A percentile compares a stretch with the other conserved stretches of the same genome.
Evolutionary conservation across 37 sponge, comb jelly and placozoan genomes (phyloP).

Genomic region (Bolinopsis microptera): DNA sequence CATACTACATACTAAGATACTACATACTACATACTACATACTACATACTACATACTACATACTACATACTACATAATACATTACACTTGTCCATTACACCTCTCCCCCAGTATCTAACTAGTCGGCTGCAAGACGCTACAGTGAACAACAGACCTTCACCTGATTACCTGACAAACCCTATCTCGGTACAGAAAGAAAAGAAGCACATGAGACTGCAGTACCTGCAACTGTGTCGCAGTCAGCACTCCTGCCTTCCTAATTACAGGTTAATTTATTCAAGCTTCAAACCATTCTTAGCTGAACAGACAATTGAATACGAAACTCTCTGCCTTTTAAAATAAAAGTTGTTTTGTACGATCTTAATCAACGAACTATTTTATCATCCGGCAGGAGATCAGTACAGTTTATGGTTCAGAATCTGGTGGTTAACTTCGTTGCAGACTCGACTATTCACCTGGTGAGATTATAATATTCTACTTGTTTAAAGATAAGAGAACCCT

Average conservation of each 20-base stretch:
- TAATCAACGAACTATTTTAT: not conserved
- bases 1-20: too few relatives aligned
- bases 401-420: conserved; percentile 18
- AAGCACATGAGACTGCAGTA: conserved; percentile 17
- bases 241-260: not conserved
- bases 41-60: too few relatives aligned
- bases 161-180: conserved; percentile 64
- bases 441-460: conserved; percentile 42
- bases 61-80: too few relatives aligned
- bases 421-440: conserved; percentile 11
- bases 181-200: conserved; percentile 60
- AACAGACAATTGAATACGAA: too few relatives aligned
- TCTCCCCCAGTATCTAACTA: not conserved
- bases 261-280: conserved; percentile 65
- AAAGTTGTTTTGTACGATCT: not conserved
- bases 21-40: too few relatives aligned
- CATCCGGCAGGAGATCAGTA: not conserved
- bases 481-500: too few relatives aligned
- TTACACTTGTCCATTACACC: too few relatives aligned
- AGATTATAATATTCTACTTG: not conserved
- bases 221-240: conserved; percentile 27
- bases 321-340: too few relatives aligned
- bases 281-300: too few relatives aligned
- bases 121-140: conserved; percentile 27
- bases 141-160: conserved; percentile 63